A percentile compares a stretch with the other conserved stretches of the same genome.
These are phyloP conservation scores for Ophion obscuratus DNA, from an alignment of 2,888 invertebrate species.

Conservation along the genomic window DNA sequence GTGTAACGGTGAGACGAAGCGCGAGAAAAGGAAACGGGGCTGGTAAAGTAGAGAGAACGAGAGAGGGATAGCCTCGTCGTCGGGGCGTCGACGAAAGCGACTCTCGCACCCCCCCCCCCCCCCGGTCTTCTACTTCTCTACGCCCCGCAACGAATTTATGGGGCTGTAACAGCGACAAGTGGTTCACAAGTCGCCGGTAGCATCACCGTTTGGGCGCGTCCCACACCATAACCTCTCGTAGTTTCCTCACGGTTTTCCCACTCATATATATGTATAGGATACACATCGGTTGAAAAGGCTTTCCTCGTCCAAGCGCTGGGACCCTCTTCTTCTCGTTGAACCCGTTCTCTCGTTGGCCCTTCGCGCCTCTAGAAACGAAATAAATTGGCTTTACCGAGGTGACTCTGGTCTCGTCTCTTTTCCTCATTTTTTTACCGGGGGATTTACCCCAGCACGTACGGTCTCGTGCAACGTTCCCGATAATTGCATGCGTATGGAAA, in stretches of 20 bases:
- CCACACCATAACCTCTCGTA: slow-evolving; percentile 38
- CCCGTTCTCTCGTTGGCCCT: slow-evolving; percentile 71
- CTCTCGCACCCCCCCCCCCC: slow-evolving; percentile 41
- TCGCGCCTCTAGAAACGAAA: slow-evolving; percentile 77
- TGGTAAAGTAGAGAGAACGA: slow-evolving; percentile 54
- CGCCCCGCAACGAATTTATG: slow-evolving; percentile 84
- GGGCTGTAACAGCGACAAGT: slow-evolving; percentile 88
- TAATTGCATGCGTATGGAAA: slow-evolving; percentile 54
- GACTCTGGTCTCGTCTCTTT: slow-evolving; percentile 58
- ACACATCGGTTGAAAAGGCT: slow-evolving; percentile 68
- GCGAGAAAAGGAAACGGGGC: slow-evolving; percentile 57
- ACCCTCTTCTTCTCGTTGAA: slow-evolving; percentile 67
- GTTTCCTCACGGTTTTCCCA: slow-evolving; percentile 50
- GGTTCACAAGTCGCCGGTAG: slow-evolving; percentile 87
- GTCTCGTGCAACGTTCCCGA: slow-evolving; percentile 40
- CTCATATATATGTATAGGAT: background rate
- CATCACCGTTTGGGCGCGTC: slow-evolving; percentile 86
- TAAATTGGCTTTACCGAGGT: slow-evolving; percentile 82
- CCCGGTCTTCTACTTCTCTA: slow-evolving; percentile 1
- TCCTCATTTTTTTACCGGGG: slow-evolving; percentile 55
- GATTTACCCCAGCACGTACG: slow-evolving; percentile 56
- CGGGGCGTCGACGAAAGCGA: slow-evolving; percentile 72
- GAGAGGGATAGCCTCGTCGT: slow-evolving; percentile 70
- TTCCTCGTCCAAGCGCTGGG: slow-evolving; percentile 74
- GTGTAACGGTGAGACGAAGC: slow-evolving; percentile 57